Percentiles rank a stretch among this genome's conserved stretches.
These are phyloP conservation scores for Chloroclysta siterata DNA, from an alignment of 2,888 invertebrate species.

Conservation along the genomic window DNA sequence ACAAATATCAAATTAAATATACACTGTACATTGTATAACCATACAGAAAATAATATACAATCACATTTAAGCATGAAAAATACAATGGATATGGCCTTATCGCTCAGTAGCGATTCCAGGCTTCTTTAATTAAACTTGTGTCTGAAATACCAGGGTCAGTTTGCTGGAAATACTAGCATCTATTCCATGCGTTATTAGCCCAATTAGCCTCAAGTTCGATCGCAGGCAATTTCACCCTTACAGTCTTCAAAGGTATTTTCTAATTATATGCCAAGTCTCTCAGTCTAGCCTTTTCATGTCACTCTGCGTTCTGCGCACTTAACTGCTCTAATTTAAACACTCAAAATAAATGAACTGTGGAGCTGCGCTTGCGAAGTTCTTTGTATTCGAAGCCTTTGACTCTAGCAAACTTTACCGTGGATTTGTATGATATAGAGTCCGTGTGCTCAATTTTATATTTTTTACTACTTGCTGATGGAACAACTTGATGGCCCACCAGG, in stretches of 20 bases:
- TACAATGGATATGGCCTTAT: too few relatives aligned
- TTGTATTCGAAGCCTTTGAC: conserved; percentile 44
- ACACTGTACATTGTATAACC: too few relatives aligned
- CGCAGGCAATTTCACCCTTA: conserved; percentile 1
- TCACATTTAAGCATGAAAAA: too few relatives aligned
- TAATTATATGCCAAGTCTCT: conserved; percentile 8
- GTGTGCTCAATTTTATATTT: background rate
- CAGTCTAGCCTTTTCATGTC: conserved; percentile 13
- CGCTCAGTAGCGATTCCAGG: too few relatives aligned
- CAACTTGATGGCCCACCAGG: too few relatives aligned
- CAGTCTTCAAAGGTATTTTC: conserved; percentile 10
- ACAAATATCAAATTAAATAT: too few relatives aligned
- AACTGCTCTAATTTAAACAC: conserved; percentile 39
- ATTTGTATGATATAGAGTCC: conserved; percentile 34
- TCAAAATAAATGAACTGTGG: conserved; percentile 43
- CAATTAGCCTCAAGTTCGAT: background rate
- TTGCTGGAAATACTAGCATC: background rate
- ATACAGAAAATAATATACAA: too few relatives aligned
- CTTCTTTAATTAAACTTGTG: too few relatives aligned
- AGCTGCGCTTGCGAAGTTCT: conserved; percentile 27
- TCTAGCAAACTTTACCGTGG: conserved; percentile 10
- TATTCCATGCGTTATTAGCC: background rate
- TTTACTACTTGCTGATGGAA: too few relatives aligned
- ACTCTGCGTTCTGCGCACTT: conserved; percentile 4
- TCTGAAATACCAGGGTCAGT: too few relatives aligned